phyloP scores from a whole-genome alignment of 1,140 invertebrate genomes.

The Drosophila triauraria region DNA sequence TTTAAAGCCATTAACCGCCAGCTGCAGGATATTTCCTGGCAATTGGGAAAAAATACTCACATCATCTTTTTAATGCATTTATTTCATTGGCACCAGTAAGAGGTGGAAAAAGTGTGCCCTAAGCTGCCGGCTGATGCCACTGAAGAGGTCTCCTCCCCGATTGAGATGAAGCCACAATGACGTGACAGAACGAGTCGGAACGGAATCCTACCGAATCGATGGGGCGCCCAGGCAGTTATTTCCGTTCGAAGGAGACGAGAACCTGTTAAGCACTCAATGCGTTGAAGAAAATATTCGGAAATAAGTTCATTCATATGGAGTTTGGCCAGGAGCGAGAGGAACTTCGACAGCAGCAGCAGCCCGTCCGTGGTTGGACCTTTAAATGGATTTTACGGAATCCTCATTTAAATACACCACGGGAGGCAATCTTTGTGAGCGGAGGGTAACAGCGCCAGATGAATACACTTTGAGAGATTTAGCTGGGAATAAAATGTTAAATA shows the following conservation, averaged over 20 bases:
- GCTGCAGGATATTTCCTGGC: not conserved
- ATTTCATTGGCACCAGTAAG: conserved; percentile 19
- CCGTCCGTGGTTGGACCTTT: conserved; percentile 52
- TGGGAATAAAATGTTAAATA: not conserved
- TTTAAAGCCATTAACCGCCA: conserved; percentile 25
- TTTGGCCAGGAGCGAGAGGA: conserved; percentile 17
- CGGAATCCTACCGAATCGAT: conserved; percentile 29
- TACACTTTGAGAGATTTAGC: conserved; percentile 8
- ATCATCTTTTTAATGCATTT: conserved; percentile 46
- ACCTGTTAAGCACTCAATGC: conserved; percentile 67
- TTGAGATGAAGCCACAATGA: conserved; percentile 40
- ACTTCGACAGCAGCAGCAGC: conserved; percentile 1
- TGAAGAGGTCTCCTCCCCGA: not conserved
- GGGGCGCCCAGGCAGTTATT: conserved; percentile 60
- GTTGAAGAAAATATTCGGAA: conserved; percentile 66
- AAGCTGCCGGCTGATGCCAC: conserved; percentile 13
- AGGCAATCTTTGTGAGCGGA: not conserved
- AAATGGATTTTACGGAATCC: conserved; percentile 74
- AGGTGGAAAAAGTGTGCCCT: conserved; percentile 17
- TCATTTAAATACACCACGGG: conserved; percentile 74
- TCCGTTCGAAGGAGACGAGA: conserved; percentile 47
- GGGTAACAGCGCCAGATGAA: not conserved
- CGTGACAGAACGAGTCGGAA: conserved; percentile 23
- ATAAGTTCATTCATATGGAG: conserved; percentile 68
- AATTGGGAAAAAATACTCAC: conserved; percentile 7